Evolutionary conservation across 2,888 invertebrate genomes (phyloP), one percentile per base, ranked within the genome.

Genomic region (Phyllotreta striolata): DNA sequence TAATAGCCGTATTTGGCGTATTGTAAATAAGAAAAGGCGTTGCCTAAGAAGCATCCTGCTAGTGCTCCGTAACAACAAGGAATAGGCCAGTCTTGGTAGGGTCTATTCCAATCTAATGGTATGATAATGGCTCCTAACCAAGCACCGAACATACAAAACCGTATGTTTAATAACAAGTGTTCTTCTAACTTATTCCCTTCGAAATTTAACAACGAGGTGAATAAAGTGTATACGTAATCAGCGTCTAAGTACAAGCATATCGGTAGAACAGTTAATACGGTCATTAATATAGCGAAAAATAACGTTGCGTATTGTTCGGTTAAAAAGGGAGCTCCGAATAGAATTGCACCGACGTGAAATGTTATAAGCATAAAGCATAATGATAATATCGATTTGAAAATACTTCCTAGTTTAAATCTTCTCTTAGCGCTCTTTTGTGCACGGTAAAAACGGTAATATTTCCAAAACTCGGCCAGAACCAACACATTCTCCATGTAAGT

Each of bases 21-120:
- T 1, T 47, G 41, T 12, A 56, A 12, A 37, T 43, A 6, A 8
- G 68, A 66, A 38, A 52, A 14, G 12, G 73, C 63, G 68, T 75
- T 74, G 9, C 73, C 70, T 7, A 73, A 6, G 55, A 85, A 79
- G 73, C 85, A 88, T 4, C 90, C 91, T 54, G 85, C 77, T 0
- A 91, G 77, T 1, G 89, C 88, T n/a, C 91, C 91, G 0, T 87
- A 81, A 65, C 87, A 85, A 73, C 90, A 91, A 0, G 91, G 88
- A 70, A 90, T 87, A 0, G 91, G 91, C 91, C 91, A 91, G 63
- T 82, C 87, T 83, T 95, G 95, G 93, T 95, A 96, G 0, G 92
- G 91, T 52, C 89, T 85, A 79, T 95, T 92, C 96, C 96, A 96
- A 79, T 96, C 96, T 38, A 96, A 82, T 0, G 96, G 95, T 69